Evolutionary conservation across 2,113 vertebrate genomes (phyloP), one percentile per base, ranked within the genome.

Genomic region (Trogon melanurus): DNA sequence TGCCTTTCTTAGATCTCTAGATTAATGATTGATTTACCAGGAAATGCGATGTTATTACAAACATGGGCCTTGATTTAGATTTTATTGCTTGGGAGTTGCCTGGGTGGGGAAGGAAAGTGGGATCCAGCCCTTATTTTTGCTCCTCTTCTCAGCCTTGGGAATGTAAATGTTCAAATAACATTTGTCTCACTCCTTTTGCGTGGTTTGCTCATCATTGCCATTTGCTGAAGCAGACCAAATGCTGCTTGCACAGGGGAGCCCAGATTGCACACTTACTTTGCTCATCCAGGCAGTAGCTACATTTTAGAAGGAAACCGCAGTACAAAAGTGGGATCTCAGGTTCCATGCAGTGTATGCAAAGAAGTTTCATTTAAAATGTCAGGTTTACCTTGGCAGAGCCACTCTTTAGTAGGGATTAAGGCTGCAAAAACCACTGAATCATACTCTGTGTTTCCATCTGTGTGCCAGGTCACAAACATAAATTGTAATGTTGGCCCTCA

Each of bases 301-400:
- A 72, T 94, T 96, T 97, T 87, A 91, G 94, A 85, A 95, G 94
- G 91, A 97, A 97, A 97, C 95, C 95, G 3, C 95, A 96, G 94
- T 9, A 93, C 91, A 67, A 92, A 95, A 95, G 73, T 72, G 82
- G 87, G 89, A 91, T 93, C 96, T 97, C 96, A 85, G 93, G 93
- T 98, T 97, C 95, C 96, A 80, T 84, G 91, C 94, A 95, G 94
- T 84, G 84, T 96, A 95, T 95, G 90, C 94, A 96, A 94, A 97
- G 95, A 75, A 96, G 91, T 96, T 97, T 95, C 78, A 84, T 94
- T 97, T 97, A 92, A 97, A 98, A 97, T 96, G 96, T 95, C 97
- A 96, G 89, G 79, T 97, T 98, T 98, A 95, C 96, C 93, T 98
- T 98, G 96, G 97, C 95, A 97, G 97, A 93, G 81, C 62, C 61